Base-by-base conservation (phyloP, 2,113 vertebrate genomes). In the Manacus vitellinus region DNA sequence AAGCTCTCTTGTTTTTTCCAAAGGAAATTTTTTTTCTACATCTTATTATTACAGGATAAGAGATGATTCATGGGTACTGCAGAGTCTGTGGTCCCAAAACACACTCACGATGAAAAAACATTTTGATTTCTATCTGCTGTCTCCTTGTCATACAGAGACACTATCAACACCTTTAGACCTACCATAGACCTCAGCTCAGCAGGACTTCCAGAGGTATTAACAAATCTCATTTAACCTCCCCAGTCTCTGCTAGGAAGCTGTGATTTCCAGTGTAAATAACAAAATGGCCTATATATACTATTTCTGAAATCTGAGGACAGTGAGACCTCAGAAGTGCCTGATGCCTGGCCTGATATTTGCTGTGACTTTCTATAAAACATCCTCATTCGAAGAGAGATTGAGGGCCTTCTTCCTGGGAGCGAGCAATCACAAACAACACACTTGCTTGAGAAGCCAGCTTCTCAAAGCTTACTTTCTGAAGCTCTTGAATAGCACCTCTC, bases 161-260 rank as follows among this genome's bases (percentile, higher is more conserved):
- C 88, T 74, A 94, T 93, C 92, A 94, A 90, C 95, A 95, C 94
- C 52, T 83, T 31, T 72, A 37, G 31, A 23, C 68, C 74, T 47
- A 67, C 51, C 35, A 41, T 7, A 23, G 72, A 83, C 51, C 67
- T 76, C 78, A 74, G 78, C 92, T 39, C 78, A 92, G 78, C 88
- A 88, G 85, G 75, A 76, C 51, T 80, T 62, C 37, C 58, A 62
- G 37, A 41, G 59, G 59, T 37, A 35, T 39, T 90, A 93, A 77
- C n/a, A 92, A 94, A 93, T 67, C 70, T 85, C 84, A 84, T 94
- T 93, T 93, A 95, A 77, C 92, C 72, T 96, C 55, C 75, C 17
- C 52, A 51, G 24, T 18, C 52, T 85, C 80, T 79, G 21, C 51
- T 71, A 71, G 63, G 33, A 94, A 97, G 65, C 82, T 86, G 85